Evolutionary conservation across 2,797 vertebrate species (phyloP).

Genomic region (Apogon hyalosoma): DNA sequence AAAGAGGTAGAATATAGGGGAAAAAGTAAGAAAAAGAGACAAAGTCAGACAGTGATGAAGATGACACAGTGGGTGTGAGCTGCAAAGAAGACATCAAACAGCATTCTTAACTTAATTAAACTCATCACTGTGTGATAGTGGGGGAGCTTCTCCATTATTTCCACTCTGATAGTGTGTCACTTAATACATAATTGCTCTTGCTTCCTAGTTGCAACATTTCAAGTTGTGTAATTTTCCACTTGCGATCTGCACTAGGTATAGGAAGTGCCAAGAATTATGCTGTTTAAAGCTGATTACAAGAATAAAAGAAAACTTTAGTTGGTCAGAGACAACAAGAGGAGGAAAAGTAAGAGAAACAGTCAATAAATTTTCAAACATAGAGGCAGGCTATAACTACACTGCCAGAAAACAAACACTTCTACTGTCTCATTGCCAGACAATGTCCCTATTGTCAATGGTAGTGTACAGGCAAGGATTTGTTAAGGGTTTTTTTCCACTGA

Average conservation of each 20-base stretch:
- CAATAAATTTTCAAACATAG: constrained; percentile 45
- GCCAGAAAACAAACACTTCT: constrained; percentile 51
- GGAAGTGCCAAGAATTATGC: constrained; percentile 42
- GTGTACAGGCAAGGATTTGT: constrained; percentile 67
- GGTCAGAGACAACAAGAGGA: constrained; percentile 27
- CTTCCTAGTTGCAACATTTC: constrained; percentile 69
- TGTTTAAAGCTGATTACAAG: constrained; percentile 55
- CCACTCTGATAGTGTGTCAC: constrained; percentile 65
- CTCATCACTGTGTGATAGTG: constrained; percentile 63
- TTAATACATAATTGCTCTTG: constrained; percentile 77
- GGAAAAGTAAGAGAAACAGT: constrained; percentile 27
- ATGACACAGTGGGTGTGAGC: constrained; percentile 66
- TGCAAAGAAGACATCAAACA: constrained; percentile 72
- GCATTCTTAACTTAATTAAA: constrained; percentile 78
- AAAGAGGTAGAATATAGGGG: background rate
- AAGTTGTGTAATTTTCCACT: constrained; percentile 56
- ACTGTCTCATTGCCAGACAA: constrained; percentile 71
- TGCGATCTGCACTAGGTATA: constrained; percentile 44
- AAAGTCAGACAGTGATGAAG: constrained; percentile 35
- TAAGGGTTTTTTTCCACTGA: constrained; percentile 56
- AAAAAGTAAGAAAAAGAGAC: constrained; percentile 9
- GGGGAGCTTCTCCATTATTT: constrained; percentile 62
- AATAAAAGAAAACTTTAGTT: constrained; percentile 51
- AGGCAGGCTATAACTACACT: constrained; percentile 39
- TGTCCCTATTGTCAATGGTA: constrained; percentile 65